These are phyloP conservation scores for Galagoides demidoff DNA, from an alignment of 2,797 vertebrate genomes.

Conservation along the genomic window DNA sequence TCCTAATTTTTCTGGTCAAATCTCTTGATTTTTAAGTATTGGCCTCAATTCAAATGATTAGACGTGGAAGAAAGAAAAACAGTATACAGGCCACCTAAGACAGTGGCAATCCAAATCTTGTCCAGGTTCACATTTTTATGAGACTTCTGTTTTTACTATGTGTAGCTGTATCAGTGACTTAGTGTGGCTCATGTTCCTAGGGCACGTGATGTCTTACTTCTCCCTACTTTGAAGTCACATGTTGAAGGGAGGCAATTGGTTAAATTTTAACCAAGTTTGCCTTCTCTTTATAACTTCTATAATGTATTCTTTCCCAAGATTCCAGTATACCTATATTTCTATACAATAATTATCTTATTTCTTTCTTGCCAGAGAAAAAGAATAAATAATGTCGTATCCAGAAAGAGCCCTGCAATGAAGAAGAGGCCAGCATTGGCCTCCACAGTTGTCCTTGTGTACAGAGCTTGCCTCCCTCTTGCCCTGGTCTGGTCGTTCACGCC, in stretches of 20 bases:
- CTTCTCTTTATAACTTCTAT: not conserved
- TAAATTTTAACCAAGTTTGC: not conserved
- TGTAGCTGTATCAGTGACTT: not conserved
- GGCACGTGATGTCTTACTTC: not conserved
- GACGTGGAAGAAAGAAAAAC: not conserved
- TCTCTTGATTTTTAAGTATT: not conserved
- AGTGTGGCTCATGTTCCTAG: fast-evolving
- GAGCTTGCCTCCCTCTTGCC: fast-evolving
- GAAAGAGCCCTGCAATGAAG: not conserved
- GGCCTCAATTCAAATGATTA: not conserved
- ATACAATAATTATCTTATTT: not conserved
- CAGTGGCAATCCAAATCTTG: not conserved
- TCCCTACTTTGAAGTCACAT: not conserved
- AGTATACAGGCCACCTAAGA: not conserved
- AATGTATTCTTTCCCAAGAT: not conserved
- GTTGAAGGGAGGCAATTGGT: not conserved
- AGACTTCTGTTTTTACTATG: not conserved
- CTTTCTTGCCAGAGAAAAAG: not conserved
- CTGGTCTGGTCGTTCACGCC: too few relatives aligned
- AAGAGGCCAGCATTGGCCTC: not conserved
- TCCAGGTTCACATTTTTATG: not conserved
- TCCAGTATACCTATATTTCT: not conserved
- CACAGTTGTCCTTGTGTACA: fast-evolving
- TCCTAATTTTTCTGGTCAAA: not conserved
- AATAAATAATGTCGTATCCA: not conserved